Percentiles rank a stretch among this genome's conserved stretches.
Conservation (phyloP, 2,797 vertebrate genomes). For the Pipistrellus kuhlii region DNA sequence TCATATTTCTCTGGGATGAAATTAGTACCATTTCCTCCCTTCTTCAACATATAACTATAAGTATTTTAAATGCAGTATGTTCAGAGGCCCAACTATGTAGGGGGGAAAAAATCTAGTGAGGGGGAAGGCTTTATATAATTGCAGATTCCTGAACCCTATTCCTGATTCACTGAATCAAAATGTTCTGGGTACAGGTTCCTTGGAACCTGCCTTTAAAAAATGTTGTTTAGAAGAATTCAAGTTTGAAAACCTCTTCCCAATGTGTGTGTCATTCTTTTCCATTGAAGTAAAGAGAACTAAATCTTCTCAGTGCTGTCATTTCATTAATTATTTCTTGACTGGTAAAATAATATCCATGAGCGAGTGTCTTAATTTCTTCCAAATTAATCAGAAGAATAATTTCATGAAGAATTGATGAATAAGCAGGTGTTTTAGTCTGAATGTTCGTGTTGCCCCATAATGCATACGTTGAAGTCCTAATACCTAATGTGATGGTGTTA, state of each 20-base stretch:
- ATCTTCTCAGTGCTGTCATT: background rate
- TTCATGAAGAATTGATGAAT: background rate
- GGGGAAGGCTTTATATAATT: background rate
- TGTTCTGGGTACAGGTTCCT: background rate
- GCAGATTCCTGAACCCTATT: background rate
- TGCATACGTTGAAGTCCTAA: background rate
- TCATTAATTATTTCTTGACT: background rate
- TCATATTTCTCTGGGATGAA: conserved; percentile 40
- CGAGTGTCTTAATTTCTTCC: background rate
- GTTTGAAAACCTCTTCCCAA: background rate
- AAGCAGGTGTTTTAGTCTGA: background rate
- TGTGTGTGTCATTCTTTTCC: background rate
- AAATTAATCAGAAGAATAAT: conserved; percentile 1
- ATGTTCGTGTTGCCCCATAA: background rate
- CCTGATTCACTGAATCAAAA: background rate
- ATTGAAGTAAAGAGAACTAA: background rate
- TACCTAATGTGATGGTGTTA: background rate
- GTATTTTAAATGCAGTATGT: background rate
- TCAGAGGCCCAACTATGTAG: background rate
- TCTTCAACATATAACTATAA: background rate
- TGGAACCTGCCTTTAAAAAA: background rate
- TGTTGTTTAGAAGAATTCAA: background rate
- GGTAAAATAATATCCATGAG: background rate
- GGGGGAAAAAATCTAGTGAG: background rate
- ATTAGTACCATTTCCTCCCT: background rate